A percentile compares a stretch with the other conserved stretches of the same genome.
Evolutionary conservation across 2,113 vertebrate species (phyloP).

Genomic region (Cryptoleucopteryx plumbea): DNA sequence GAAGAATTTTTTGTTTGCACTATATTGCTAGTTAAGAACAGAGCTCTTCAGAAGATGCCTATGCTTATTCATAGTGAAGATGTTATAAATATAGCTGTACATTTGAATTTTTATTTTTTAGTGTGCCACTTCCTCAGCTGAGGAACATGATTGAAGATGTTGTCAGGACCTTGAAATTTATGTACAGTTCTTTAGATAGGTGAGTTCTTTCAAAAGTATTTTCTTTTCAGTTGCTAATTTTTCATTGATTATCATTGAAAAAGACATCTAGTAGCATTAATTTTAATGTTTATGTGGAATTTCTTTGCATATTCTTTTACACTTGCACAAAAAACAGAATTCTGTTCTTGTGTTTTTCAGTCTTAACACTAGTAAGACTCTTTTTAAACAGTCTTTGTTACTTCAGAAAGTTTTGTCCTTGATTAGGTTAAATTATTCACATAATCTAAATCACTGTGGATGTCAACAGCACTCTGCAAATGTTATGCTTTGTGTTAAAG

Average conservation of each 20-base stretch:
- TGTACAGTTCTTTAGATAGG: conserved; percentile 90
- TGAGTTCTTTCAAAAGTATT: conserved; percentile 57
- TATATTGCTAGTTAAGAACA: not conserved
- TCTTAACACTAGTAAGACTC: not conserved
- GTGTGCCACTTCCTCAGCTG: conserved; percentile 87
- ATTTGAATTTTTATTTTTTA: conserved; percentile 24
- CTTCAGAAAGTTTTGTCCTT: not conserved
- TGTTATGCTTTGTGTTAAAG: not conserved
- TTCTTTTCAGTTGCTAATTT: not conserved
- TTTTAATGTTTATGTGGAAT: not conserved
- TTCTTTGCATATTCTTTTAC: not conserved
- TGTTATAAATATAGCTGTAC: not conserved
- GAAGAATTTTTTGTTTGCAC: not conserved
- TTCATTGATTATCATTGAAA: not conserved
- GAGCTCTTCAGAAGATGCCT: not conserved
- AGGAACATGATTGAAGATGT: conserved; percentile 83
- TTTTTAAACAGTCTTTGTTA: not conserved
- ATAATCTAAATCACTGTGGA: not conserved
- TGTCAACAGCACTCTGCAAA: not conserved
- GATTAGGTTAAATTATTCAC: not conserved
- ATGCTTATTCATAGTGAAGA: not conserved
- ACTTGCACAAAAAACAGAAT: not conserved
- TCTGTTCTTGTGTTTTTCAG: not conserved
- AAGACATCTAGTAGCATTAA: not conserved
- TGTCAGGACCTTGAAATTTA: conserved; percentile 86